Evolutionary conservation across 2,888 invertebrate species (phyloP), one percentile per base, ranked within the genome.

Genomic region (Erebia aethiops): DNA sequence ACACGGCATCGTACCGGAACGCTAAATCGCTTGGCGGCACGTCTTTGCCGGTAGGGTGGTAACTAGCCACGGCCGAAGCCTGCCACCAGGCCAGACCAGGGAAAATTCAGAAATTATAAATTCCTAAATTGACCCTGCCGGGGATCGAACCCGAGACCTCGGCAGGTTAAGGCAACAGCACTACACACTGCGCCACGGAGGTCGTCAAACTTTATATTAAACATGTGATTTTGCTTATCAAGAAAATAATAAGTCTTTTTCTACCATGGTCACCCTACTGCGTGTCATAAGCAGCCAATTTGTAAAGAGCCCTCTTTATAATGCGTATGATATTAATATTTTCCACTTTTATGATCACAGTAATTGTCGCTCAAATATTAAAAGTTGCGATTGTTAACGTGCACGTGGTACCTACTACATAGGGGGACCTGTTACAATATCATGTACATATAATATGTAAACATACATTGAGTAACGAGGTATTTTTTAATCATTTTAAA

Each of bases 291-390:
- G 85, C 83, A 80, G 83, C 82, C 87, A 84, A 86, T 87, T 87
- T 86, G 83, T 86, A 78, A 78, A 75, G 77, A 82, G 80, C 87
- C 86, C 87, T 82, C 85, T 76, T 81, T 79, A 75, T 77, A 77
- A 76, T 75, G 77, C 70, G 77, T 76, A 77, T 82, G 79, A 85
- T 86, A 87, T 89, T 87, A 89, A 91, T 91, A 91, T 90, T 87
- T 91, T 88, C 88, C 90, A 86, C 87, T 82, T 82, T 84, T 84
- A 81, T 88, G 88, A 81, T 75, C 90, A 81, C 83, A 79, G 81
- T 91, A 91, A 92, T 90, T 91, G 91, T 90, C 81, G 82, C 78
- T 77, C 80, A 76, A 79, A 86, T 90, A 91, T 91, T 91, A 89
- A 89, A 88, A 88, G 84, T 86, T 83, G 80, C 85, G 79, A 81